A percentile compares a stretch with the other conserved stretches of the same genome.
phyloP scores from a whole-genome alignment of 2,113 vertebrate species.

The Psettodes erumei region DNA sequence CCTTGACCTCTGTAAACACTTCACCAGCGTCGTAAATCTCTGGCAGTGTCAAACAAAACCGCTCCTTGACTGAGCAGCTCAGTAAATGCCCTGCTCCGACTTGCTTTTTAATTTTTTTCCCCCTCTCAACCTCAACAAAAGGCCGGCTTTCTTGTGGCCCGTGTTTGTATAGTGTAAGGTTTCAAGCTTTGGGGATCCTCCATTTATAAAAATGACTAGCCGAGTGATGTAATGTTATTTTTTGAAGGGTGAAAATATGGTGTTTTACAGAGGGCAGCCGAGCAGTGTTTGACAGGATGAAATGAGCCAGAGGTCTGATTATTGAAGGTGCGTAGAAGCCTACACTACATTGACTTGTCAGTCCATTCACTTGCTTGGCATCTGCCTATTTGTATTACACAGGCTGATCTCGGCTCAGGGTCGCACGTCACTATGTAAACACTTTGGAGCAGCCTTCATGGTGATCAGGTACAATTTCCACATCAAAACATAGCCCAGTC shows the following conservation, averaged over 20 bases:
- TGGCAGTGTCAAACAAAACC: constrained; percentile 74
- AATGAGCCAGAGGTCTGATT: constrained; percentile 81
- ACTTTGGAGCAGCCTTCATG: constrained; percentile 24
- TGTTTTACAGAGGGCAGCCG: constrained; percentile 72
- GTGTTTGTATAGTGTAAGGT: constrained; percentile 91
- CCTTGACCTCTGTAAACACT: constrained; percentile 78
- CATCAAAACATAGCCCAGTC: background rate
- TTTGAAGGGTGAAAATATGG: constrained; percentile 83
- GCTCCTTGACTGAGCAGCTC: constrained; percentile 61
- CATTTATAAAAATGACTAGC: constrained; percentile 86
- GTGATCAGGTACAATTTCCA: constrained; percentile 21
- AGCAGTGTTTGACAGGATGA: constrained; percentile 76
- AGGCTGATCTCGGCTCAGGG: constrained; percentile 35
- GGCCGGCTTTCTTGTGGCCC: constrained; percentile 87
- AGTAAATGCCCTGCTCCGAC: constrained; percentile 56
- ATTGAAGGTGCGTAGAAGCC: constrained; percentile 61
- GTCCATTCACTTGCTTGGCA: constrained; percentile 56
- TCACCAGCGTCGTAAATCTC: constrained; percentile 77
- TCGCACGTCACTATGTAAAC: constrained; percentile 38
- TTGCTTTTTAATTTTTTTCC: constrained; percentile 66
- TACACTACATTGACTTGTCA: constrained; percentile 57
- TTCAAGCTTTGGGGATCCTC: constrained; percentile 85
- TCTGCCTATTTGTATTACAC: constrained; percentile 69
- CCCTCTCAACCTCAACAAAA: constrained; percentile 82
- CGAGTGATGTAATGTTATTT: constrained; percentile 93